These are phyloP conservation scores for Drosophila stalkeri DNA, from an alignment of 2,888 invertebrate genomes.

Conservation along the genomic window DNA sequence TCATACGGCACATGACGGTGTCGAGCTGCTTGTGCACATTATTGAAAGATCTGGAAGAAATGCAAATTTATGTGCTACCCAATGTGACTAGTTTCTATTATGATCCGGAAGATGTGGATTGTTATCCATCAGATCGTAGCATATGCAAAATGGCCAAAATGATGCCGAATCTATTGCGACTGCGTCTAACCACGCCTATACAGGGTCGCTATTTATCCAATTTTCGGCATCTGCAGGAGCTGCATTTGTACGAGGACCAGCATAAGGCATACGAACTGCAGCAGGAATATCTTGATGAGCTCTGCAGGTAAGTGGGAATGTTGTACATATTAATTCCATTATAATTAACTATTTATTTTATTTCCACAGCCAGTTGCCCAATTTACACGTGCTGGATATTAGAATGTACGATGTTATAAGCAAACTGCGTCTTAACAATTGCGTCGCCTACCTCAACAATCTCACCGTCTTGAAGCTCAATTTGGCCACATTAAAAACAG, in stretches of 20 bases:
- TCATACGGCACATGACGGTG: conserved; percentile 60
- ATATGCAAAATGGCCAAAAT: conserved; percentile 66
- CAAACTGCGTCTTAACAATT: conserved; percentile 65
- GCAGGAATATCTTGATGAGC: conserved; percentile 72
- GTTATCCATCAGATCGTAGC: conserved; percentile 70
- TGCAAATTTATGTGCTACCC: conserved; percentile 61
- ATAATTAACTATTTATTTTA: background rate
- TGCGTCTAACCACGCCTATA: conserved; percentile 74
- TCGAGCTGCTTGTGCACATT: conserved; percentile 70
- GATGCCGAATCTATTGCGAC: conserved; percentile 70
- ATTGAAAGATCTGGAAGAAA: conserved; percentile 73
- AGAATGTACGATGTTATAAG: conserved; percentile 73
- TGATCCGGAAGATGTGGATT: conserved; percentile 71
- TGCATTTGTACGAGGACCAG: conserved; percentile 76
- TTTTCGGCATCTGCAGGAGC: conserved; percentile 71
- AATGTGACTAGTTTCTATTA: conserved; percentile 70
- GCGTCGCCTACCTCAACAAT: conserved; percentile 66
- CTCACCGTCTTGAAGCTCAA: conserved; percentile 75
- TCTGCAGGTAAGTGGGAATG: conserved; percentile 59
- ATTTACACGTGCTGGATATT: conserved; percentile 74
- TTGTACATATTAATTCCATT: background rate
- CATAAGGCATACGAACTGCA: conserved; percentile 75
- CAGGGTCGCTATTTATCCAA: conserved; percentile 69
- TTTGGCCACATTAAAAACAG: conserved; percentile 74
- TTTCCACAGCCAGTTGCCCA: conserved; percentile 50